These are phyloP conservation scores for Oscheius onirici DNA, from an alignment of 2,888 invertebrate genomes.

Conservation along the genomic window DNA sequence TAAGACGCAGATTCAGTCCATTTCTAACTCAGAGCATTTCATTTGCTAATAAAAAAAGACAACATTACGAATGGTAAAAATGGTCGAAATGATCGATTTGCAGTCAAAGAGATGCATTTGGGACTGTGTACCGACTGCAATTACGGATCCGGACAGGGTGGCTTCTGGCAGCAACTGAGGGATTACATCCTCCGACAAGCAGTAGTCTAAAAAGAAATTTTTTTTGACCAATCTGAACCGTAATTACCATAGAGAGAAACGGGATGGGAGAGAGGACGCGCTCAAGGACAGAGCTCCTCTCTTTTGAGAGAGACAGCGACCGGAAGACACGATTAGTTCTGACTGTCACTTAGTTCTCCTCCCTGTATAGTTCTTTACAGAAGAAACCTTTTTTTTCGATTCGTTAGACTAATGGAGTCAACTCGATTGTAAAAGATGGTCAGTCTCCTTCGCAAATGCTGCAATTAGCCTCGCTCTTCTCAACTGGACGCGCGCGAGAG, in stretches of 20 bases:
- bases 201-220: background rate
- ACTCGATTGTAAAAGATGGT: too few species aligned
- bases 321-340: too few species aligned
- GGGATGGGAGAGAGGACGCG: conserved; percentile 7
- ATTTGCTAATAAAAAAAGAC: too few species aligned
- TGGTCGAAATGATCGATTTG: too few species aligned
- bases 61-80: too few species aligned
- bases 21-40: too few species aligned
- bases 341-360: too few species aligned
- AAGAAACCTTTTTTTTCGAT: too few species aligned
- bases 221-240: background rate
- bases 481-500: background rate
- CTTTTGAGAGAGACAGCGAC: background rate
- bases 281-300: background rate
- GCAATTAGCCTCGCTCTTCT: background rate
- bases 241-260: conserved; percentile 25
- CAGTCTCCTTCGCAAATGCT: background rate
- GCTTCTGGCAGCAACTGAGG: background rate
- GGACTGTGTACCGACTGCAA: background rate
- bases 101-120: too few species aligned
- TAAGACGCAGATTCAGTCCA: too few species aligned
- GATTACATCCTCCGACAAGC: background rate
- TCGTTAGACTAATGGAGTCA: too few species aligned
- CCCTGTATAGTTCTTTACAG: too few species aligned
- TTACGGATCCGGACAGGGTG: conserved; percentile 12